Evolutionary conservation across 2,888 invertebrate genomes (phyloP).

Genomic region (Pandemis heparana): DNA sequence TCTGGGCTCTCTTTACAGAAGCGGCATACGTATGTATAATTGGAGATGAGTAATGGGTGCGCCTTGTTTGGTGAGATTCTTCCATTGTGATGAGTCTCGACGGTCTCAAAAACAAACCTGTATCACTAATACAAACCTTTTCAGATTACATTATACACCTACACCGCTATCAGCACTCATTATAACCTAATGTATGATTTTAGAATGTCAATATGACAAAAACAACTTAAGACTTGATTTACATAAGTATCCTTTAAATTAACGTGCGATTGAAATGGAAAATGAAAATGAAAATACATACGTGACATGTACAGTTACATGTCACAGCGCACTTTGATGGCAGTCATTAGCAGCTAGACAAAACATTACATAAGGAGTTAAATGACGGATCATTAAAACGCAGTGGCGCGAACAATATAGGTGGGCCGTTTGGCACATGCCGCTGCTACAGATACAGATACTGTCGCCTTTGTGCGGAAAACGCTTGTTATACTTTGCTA

Average conservation of each 20-base stretch:
- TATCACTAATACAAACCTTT: slow-evolving; percentile 11
- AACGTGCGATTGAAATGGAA: background rate
- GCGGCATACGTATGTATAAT: slow-evolving; percentile 21
- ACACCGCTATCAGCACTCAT: background rate
- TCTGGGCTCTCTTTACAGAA: slow-evolving; percentile 15
- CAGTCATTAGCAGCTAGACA: slow-evolving; percentile 36
- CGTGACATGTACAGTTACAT: slow-evolving; percentile 13
- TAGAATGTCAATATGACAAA: background rate
- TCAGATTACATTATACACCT: background rate
- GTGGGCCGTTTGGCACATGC: slow-evolving; percentile 36
- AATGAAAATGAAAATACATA: slow-evolving; percentile 10
- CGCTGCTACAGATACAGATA: slow-evolving; percentile 14
- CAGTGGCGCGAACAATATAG: slow-evolving; percentile 30
- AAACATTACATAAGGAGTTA: slow-evolving; percentile 36
- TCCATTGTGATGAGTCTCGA: slow-evolving; percentile 27
- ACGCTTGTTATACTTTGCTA: slow-evolving; percentile 19
- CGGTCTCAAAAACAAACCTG: slow-evolving; percentile 22
- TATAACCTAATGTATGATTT: background rate
- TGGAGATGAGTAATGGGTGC: slow-evolving; percentile 30
- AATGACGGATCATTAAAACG: slow-evolving; percentile 30
- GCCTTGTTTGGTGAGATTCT: slow-evolving; percentile 33
- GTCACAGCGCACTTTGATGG: slow-evolving; percentile 17
- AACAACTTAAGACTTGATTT: background rate
- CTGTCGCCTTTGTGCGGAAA: slow-evolving; percentile 20
- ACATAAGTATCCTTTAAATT: background rate